These are phyloP conservation scores for Takifugu ocellatus DNA, from an alignment of 2,797 vertebrate genomes.

Conservation along the genomic window DNA sequence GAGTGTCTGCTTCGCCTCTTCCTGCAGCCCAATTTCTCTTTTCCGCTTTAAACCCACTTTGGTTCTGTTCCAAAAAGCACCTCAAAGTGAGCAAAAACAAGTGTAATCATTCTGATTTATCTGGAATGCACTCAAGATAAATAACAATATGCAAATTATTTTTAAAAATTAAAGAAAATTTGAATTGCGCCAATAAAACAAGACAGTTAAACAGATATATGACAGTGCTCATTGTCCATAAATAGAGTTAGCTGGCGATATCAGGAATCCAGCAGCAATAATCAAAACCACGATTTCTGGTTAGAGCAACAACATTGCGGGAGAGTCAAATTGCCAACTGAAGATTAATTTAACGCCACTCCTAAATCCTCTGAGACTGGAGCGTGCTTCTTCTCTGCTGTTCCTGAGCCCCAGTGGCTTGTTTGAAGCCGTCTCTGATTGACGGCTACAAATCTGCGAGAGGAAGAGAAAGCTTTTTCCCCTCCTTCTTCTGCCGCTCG, in stretches of 20 bases:
- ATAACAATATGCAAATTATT: not conserved
- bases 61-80: constrained; percentile 18
- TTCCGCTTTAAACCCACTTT: constrained; percentile 6
- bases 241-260: constrained; percentile 50
- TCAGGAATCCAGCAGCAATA: constrained; percentile 57
- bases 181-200: constrained; percentile 4
- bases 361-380: constrained; percentile 75
- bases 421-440: constrained; percentile 77
- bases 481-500: constrained; percentile 41
- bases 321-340: constrained; percentile 74
- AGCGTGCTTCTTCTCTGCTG: constrained; percentile 69
- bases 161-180: not conserved
- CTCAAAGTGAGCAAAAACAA: too few relatives aligned
- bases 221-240: constrained; percentile 45
- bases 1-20: constrained; percentile 57
- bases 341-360: constrained; percentile 80
- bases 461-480: constrained; percentile 70
- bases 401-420: constrained; percentile 70
- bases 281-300: constrained; percentile 61
- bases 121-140: too few relatives aligned
- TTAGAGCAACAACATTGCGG: constrained; percentile 57
- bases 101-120: too few relatives aligned
- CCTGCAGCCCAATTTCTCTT: not conserved
- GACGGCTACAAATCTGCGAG: constrained; percentile 81
- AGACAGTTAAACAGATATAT: constrained; percentile 27